phyloP scores from a whole-genome alignment of 2,797 vertebrate genomes.

The Podarcis lilfordi region DNA sequence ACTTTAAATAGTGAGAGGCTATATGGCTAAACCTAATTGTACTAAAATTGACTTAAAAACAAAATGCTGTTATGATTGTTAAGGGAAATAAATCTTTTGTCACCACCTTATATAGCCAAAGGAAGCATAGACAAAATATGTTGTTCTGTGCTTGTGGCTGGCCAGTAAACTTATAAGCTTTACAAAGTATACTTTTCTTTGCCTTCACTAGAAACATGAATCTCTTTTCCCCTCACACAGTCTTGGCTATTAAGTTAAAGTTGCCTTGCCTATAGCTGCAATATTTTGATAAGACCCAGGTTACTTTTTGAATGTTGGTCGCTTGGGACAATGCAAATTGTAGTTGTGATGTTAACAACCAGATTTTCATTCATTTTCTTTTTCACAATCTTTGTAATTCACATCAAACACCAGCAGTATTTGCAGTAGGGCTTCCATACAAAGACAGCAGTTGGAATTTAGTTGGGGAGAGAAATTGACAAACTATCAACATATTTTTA shows the following conservation, averaged over 20 bases:
- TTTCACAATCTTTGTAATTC: slow-evolving; percentile 76
- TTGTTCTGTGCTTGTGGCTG: slow-evolving; percentile 72
- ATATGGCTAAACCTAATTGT: slow-evolving; percentile 71
- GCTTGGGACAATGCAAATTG: slow-evolving; percentile 81
- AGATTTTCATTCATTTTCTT: slow-evolving; percentile 74
- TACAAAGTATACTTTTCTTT: slow-evolving; percentile 78
- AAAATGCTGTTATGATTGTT: slow-evolving; percentile 71
- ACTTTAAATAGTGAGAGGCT: slow-evolving; percentile 59
- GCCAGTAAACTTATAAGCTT: slow-evolving; percentile 75
- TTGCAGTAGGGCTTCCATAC: slow-evolving; percentile 74
- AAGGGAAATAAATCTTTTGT: slow-evolving; percentile 68
- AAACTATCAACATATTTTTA: slow-evolving; percentile 73
- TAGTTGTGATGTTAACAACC: slow-evolving; percentile 78
- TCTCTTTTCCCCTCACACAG: slow-evolving; percentile 54
- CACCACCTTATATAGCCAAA: slow-evolving; percentile 74
- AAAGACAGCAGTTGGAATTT: slow-evolving; percentile 68
- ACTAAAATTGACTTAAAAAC: slow-evolving; percentile 59
- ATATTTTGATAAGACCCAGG: slow-evolving; percentile 82
- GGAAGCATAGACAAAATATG: slow-evolving; percentile 74
- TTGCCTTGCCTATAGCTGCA: slow-evolving; percentile 83
- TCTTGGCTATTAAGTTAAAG: slow-evolving; percentile 83
- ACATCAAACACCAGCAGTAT: slow-evolving; percentile 85
- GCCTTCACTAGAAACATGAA: slow-evolving; percentile 77
- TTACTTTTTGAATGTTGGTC: slow-evolving; percentile 83
- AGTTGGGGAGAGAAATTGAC: slow-evolving; percentile 70